Evolutionary conservation across 2,113 vertebrate species (phyloP).

Genomic region (Paramisgurnus dabryanus): DNA sequence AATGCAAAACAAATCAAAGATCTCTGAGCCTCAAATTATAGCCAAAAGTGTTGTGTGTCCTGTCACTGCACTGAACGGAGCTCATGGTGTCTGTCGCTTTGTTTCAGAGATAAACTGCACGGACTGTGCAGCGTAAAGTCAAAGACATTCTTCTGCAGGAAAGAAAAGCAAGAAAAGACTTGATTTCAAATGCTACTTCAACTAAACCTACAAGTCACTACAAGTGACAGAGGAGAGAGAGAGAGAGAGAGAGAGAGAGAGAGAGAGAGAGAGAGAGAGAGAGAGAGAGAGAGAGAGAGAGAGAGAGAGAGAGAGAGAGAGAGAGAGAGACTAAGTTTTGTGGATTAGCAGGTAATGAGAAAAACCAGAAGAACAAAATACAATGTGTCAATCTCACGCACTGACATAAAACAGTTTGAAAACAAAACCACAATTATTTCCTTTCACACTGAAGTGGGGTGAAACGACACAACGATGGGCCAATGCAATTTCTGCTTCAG

Average conservation of each 20-base stretch:
- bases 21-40: not conserved
- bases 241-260: not conserved
- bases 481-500: not conserved
- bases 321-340: not conserved
- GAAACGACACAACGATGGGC: not conserved
- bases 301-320: too few relatives aligned
- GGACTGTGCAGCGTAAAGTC: constrained; percentile 29
- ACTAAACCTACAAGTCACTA: constrained; percentile 14
- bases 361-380: not conserved
- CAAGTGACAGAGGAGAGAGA: constrained; percentile 18
- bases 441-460: not conserved
- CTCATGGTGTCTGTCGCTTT: constrained; percentile 23
- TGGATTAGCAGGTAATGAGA: not conserved
- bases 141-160: constrained; percentile 39
- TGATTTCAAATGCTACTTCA: constrained; percentile 18
- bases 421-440: not conserved
- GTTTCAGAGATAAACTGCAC: constrained; percentile 33
- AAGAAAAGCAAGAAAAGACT: constrained; percentile 26
- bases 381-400: not conserved
- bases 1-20: constrained; percentile 19
- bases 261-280: not conserved
- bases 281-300: not conserved
- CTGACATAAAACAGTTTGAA: not conserved
- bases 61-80: constrained; percentile 27
- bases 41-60: constrained; percentile 11